Conservation (phyloP, 2,797 vertebrate species). For the Neoniphon sammara region DNA sequence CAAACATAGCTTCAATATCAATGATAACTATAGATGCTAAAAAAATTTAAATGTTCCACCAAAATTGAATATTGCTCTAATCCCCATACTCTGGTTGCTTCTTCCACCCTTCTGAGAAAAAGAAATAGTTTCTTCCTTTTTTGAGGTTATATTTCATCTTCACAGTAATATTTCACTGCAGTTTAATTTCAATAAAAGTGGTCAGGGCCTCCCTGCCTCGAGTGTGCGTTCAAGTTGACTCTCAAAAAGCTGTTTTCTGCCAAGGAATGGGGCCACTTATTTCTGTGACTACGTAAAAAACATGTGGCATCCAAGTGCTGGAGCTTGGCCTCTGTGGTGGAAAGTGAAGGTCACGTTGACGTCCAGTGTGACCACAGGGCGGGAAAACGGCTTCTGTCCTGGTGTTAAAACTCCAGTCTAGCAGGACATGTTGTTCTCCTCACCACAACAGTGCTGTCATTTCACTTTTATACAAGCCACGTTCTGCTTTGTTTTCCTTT, state of each 20-base stretch:
- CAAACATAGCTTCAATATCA: no score
- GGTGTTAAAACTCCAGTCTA: slow-evolving; percentile 52
- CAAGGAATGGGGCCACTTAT: slow-evolving; percentile 45
- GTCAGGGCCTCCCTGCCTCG: neutral
- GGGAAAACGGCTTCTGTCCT: slow-evolving; percentile 28
- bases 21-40: no score
- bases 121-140: neutral
- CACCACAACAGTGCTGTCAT: slow-evolving; percentile 62
- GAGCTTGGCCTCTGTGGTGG: slow-evolving; percentile 40
- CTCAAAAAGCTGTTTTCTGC: slow-evolving; percentile 15
- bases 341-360: slow-evolving; percentile 57
- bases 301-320: slow-evolving; percentile 50
- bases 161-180: no score
- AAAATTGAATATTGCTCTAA: neutral
- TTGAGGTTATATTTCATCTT: neutral
- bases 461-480: slow-evolving; percentile 50
- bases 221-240: slow-evolving; percentile 31
- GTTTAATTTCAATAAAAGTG: neutral
- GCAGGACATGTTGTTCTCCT: slow-evolving; percentile 63
- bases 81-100: neutral
- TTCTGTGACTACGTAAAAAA: slow-evolving; percentile 51
- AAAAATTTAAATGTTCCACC: neutral
- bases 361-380: slow-evolving; percentile 42
- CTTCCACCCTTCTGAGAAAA: neutral
- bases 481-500: slow-evolving; percentile 47